Evolutionary conservation across 2,797 vertebrate genomes (phyloP).

Genomic region (Crypturellus tataupa): DNA sequence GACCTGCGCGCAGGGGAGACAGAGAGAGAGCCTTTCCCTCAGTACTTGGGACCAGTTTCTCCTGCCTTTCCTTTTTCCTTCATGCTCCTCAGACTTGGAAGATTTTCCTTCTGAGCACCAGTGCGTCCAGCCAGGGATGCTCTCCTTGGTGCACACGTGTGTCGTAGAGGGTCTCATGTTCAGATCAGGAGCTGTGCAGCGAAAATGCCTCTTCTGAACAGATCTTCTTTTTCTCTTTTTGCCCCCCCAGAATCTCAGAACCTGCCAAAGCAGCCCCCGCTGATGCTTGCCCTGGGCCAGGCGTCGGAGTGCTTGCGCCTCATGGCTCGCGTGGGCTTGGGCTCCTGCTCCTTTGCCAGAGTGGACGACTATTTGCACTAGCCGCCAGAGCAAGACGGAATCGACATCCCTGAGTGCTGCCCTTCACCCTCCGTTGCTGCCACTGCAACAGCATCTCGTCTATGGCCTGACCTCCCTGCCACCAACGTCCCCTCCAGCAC

Average conservation of each 20-base stretch:
- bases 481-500: conserved; percentile 49
- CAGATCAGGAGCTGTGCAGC: not conserved
- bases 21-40: not conserved
- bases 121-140: not conserved
- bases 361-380: conserved; percentile 99
- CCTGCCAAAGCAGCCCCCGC: conserved; percentile 96
- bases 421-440: conserved; percentile 59
- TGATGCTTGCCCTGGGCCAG: conserved; percentile 97
- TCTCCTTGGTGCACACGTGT: not conserved
- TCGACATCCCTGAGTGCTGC: conserved; percentile 57
- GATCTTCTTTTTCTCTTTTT: not conserved
- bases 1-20: not conserved
- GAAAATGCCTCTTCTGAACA: not conserved
- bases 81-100: not conserved
- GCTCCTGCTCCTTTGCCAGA: conserved; percentile 98
- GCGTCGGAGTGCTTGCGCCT: conserved; percentile 97
- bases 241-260: conserved; percentile 93
- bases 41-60: not conserved
- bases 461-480: conserved; percentile 56
- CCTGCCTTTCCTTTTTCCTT: not conserved
- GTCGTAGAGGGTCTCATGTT: not conserved
- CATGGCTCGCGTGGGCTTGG: conserved; percentile 94
- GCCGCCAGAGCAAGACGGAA: conserved; percentile 82
- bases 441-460: conserved; percentile 58
- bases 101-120: not conserved